These are phyloP conservation scores for Parnassius mnemosyne DNA, from an alignment of 2,888 invertebrate genomes.

Conservation along the genomic window DNA sequence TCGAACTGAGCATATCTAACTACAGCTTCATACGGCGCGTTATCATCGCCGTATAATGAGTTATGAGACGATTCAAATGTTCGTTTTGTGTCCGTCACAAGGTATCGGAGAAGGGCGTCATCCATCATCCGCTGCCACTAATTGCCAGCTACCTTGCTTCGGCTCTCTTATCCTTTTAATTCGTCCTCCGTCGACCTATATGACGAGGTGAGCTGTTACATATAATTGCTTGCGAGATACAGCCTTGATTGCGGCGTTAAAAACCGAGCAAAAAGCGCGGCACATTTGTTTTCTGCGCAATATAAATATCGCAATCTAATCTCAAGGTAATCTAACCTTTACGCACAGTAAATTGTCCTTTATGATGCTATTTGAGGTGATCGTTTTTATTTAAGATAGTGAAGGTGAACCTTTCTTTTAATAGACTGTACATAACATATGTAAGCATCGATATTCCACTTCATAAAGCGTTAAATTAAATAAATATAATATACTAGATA, in stretches of 20 bases:
- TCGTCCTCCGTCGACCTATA: conserved; percentile 67
- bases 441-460: too few relatives aligned
- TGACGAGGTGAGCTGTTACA: conserved; percentile 52
- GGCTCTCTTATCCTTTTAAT: conserved; percentile 74
- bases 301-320: conserved; percentile 33
- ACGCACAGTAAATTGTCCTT: conserved; percentile 19
- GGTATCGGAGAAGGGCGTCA: conserved; percentile 63
- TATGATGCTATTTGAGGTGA: conserved; percentile 1
- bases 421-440: too few relatives aligned
- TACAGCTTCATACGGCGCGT: conserved; percentile 69
- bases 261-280: conserved; percentile 50
- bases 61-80: conserved; percentile 54
- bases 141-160: conserved; percentile 78
- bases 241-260: conserved; percentile 60
- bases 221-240: conserved; percentile 67
- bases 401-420: not conserved
- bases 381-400: not conserved
- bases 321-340: conserved; percentile 26
- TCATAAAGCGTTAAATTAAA: too few relatives aligned
- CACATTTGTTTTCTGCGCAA: conserved; percentile 47
- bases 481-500: too few relatives aligned
- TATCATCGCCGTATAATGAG: conserved; percentile 78
- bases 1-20: conserved; percentile 68
- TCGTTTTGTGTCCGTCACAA: conserved; percentile 72
- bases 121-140: conserved; percentile 76